phyloP scores from a whole-genome alignment of 92 coral and sea anemone species.

The Anthopleura xanthogrammica region DNA sequence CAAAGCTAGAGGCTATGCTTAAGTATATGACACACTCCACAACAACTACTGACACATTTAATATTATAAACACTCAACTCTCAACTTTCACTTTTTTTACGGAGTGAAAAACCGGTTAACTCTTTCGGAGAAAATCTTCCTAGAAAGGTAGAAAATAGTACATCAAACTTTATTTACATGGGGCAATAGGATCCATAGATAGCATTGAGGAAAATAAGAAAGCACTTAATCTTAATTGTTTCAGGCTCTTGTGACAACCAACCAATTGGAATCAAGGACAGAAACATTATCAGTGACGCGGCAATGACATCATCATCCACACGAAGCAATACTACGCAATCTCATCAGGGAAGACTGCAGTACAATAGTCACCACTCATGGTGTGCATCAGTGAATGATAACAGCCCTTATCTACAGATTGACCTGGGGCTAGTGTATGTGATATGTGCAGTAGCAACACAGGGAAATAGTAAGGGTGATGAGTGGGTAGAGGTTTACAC shows the following conservation, averaged over 20 bases:
- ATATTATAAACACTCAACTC: no score
- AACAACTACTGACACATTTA: no score
- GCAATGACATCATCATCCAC: background rate
- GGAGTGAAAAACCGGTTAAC: no score
- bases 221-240: background rate
- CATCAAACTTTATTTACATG: no score
- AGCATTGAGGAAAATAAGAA: no score
- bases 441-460: slow-evolving; percentile 25
- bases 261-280: slow-evolving; percentile 11
- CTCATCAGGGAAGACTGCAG: slow-evolving; percentile 14
- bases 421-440: slow-evolving; percentile 18
- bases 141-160: no score
- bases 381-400: slow-evolving; percentile 19
- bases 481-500: slow-evolving; percentile 27
- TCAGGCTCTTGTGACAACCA: slow-evolving; percentile 27
- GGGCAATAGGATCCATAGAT: no score
- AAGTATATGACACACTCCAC: no score
- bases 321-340: slow-evolving; percentile 5
- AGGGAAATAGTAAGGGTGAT: slow-evolving; percentile 13
- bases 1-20: no score
- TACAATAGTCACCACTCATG: background rate
- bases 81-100: no score
- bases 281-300: background rate
- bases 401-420: slow-evolving; percentile 2
- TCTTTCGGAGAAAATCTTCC: no score